Evolutionary conservation across 2,888 invertebrate genomes (phyloP).

Genomic region (Choristoneura rosaceana): DNA sequence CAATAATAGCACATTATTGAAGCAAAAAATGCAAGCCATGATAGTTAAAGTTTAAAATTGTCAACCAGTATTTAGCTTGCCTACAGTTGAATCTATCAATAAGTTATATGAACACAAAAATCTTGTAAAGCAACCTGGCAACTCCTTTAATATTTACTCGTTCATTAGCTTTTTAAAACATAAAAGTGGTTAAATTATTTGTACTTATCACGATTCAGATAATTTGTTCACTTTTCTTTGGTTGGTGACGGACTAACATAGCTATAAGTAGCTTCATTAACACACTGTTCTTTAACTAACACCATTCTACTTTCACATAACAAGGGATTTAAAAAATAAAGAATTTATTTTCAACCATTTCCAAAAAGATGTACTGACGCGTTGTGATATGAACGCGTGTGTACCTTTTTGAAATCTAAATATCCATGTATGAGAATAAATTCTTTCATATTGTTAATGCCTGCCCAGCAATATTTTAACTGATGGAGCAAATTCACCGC

Average conservation of each 20-base stretch:
- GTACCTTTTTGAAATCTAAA: too few species aligned
- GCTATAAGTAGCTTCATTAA: slow-evolving; percentile 55
- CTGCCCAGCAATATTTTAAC: neutral
- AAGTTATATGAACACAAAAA: neutral
- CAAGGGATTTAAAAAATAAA: neutral
- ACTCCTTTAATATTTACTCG: slow-evolving; percentile 1
- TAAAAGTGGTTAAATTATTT: slow-evolving; percentile 8
- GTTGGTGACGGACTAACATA: slow-evolving; percentile 52
- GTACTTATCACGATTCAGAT: neutral
- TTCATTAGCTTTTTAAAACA: slow-evolving; percentile 12
- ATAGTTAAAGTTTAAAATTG: too few species aligned
- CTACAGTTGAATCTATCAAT: neutral
- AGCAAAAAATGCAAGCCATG: too few species aligned
- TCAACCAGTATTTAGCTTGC: too few species aligned
- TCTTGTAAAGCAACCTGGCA: slow-evolving; percentile 26
- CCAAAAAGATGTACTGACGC: too few species aligned
- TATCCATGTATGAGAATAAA: neutral
- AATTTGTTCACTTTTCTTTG: slow-evolving; percentile 29
- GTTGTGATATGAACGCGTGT: too few species aligned
- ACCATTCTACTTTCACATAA: slow-evolving; percentile 3
- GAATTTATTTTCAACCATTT: neutral
- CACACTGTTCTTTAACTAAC: slow-evolving; percentile 41
- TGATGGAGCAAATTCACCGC: neutral
- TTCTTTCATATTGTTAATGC: neutral
- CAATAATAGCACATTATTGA: too few species aligned